Evolutionary conservation across 2,888 invertebrate species (phyloP), one percentile per base, ranked within the genome.

Genomic region (Polietes domitor): DNA sequence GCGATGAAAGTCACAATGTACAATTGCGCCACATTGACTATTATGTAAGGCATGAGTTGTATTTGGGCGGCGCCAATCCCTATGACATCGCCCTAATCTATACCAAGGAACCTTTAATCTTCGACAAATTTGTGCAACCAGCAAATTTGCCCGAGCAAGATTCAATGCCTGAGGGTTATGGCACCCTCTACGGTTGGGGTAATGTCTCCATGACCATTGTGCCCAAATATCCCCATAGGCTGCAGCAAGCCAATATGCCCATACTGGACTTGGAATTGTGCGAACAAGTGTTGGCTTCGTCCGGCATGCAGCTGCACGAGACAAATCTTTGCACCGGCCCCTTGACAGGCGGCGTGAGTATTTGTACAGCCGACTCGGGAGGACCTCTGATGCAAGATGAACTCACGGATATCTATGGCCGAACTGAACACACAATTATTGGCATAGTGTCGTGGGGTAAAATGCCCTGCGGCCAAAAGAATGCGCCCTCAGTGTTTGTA

Each of bases 391-490:
- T 92, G n/a, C 91, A 92, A 80, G 88, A 88, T 10, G 61, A 50
- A 3, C 10, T 26, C 7, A 17, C 15, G 0, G 70, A 79, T 77
- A 82, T 87, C 3, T 86, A 86, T 55, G 87, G 87, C 58, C 87
- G 88, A n/a, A 87, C 87, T 47, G 85, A 82, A 26, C 86, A 87
- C 79, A 88, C 88, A 1, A 89, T 89, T 86, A 89, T 93, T 76
- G 94, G 93, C 83, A 90, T 94, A 65, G 93, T 93, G 12, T 93
- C 93, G 1, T 93, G 93, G 93, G 93, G 93, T 15, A 86, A 89
- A 75, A 89, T 91, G 85, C 93, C 93, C 1, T 93, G 93, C 82
- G 93, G 93, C 4, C 88, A 88, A 41, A 87, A 87, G 43, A 91
- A 91, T 72, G 88, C 91, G 0, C 93, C 93, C 0, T 93, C 93